Conservation (phyloP, 2,888 invertebrate genomes). For the Bellardia bayeri region DNA sequence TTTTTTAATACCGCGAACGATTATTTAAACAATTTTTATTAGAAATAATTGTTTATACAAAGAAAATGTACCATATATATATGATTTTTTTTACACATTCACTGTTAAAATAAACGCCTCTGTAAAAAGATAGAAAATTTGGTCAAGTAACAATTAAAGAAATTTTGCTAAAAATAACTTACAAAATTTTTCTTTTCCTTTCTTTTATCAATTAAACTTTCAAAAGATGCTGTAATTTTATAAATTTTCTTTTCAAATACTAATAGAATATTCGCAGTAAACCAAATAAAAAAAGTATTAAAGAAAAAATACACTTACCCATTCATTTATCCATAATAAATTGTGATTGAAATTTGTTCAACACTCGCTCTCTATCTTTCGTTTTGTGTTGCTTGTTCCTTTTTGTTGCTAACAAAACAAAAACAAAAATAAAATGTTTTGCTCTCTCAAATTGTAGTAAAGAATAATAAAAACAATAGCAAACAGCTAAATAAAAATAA, state of each 20-base stretch:
- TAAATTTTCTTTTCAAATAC: background rate
- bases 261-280: background rate
- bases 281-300: background rate
- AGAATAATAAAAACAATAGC: conserved; percentile 30
- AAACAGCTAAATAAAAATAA: conserved; percentile 51
- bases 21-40: no score
- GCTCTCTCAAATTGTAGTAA: conserved; percentile 12
- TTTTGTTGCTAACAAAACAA: conserved; percentile 53
- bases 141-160: background rate
- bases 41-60: no score
- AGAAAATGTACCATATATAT: no score
- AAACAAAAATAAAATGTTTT: conserved; percentile 42
- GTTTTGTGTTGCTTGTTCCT: conserved; percentile 14
- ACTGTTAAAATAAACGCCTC: background rate
- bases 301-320: conserved; percentile 53
- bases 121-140: background rate
- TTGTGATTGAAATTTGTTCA: background rate
- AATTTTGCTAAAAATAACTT: conserved; percentile 22
- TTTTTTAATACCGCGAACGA: no score
- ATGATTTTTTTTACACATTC: no score
- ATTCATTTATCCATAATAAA: conserved; percentile 14
- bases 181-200: background rate
- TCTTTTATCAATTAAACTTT: background rate
- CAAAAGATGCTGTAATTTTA: conserved; percentile 62
- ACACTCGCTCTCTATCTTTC: conserved; percentile 8